A percentile compares a stretch with the other conserved stretches of the same genome.
phyloP scores from a whole-genome alignment of 2,797 vertebrate species.

The Momotus momota region DNA sequence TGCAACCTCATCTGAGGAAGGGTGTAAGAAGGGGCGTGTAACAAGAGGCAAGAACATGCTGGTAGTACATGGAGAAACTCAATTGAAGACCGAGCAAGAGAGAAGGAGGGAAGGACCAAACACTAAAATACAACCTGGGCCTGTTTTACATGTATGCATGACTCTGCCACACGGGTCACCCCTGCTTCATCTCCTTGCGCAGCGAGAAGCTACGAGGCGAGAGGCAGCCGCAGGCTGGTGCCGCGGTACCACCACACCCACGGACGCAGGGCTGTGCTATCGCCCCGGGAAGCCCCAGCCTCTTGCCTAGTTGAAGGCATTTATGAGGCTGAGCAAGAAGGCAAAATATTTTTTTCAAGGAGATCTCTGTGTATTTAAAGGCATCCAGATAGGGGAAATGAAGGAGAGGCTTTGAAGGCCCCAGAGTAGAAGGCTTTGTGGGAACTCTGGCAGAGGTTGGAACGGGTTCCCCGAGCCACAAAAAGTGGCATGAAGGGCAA shows the following conservation, averaged over 20 bases:
- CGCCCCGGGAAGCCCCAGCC: not conserved
- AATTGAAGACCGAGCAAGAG: accelerated
- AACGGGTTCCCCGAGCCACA: not conserved
- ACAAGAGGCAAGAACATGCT: not conserved
- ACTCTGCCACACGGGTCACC: not conserved
- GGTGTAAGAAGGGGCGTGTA: not conserved
- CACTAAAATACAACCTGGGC: not conserved
- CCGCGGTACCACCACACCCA: not conserved
- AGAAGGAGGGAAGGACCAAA: not conserved
- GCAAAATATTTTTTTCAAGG: not conserved
- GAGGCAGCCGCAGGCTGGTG: not conserved
- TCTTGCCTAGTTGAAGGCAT: not conserved
- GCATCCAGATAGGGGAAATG: not conserved
- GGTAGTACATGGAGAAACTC: not conserved
- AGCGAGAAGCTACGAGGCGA: accelerated
- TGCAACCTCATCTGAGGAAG: not conserved
- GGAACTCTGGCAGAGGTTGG: not conserved
- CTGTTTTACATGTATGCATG: accelerated
- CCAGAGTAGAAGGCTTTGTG: not conserved
- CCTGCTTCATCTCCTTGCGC: not conserved
- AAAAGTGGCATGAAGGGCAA: not conserved
- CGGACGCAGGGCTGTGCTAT: not conserved
- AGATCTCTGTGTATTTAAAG: not conserved
- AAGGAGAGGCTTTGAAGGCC: not conserved
- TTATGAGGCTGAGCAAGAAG: not conserved